A percentile compares a stretch with the other conserved stretches of the same genome.
Evolutionary conservation across 2,113 vertebrate genomes (phyloP).

Genomic region (Oryzias woworae): DNA sequence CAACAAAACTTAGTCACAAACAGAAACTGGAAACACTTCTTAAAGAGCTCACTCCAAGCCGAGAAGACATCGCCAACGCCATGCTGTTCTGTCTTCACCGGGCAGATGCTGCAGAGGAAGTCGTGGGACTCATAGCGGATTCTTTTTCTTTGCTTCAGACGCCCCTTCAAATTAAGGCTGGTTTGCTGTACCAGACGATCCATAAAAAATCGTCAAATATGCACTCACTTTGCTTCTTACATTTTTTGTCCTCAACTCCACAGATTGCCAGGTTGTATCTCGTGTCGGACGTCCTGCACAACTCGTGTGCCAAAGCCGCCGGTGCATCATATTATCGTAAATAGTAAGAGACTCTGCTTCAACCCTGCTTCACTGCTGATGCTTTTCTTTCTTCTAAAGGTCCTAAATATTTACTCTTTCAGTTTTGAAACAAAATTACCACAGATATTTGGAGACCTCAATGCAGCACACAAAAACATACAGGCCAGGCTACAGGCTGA

Average conservation of each 20-base stretch:
- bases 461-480: conserved; percentile 77
- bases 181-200: neutral
- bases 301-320: conserved; percentile 82
- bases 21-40: conserved; percentile 74
- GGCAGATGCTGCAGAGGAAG: conserved; percentile 81
- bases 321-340: conserved; percentile 83
- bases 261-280: conserved; percentile 81
- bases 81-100: conserved; percentile 81
- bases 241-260: neutral
- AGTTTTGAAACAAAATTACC: conserved; percentile 81
- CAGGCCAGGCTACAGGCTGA: conserved; percentile 82
- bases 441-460: conserved; percentile 79
- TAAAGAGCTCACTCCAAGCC: conserved; percentile 70
- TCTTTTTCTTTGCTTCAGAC: conserved; percentile 76
- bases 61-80: conserved; percentile 68
- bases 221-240: neutral
- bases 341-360: conserved; percentile 70
- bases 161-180: conserved; percentile 77
- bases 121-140: conserved; percentile 76
- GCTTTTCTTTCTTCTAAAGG: conserved; percentile 9
- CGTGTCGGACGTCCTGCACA: conserved; percentile 81
- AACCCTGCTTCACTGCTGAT: neutral
- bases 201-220: neutral
- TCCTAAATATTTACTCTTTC: conserved; percentile 16
- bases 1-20: conserved; percentile 66